Percentiles rank a stretch among this genome's conserved stretches.
These are phyloP conservation scores for Sebastes minor DNA, from an alignment of 2,797 vertebrate species.

Conservation along the genomic window DNA sequence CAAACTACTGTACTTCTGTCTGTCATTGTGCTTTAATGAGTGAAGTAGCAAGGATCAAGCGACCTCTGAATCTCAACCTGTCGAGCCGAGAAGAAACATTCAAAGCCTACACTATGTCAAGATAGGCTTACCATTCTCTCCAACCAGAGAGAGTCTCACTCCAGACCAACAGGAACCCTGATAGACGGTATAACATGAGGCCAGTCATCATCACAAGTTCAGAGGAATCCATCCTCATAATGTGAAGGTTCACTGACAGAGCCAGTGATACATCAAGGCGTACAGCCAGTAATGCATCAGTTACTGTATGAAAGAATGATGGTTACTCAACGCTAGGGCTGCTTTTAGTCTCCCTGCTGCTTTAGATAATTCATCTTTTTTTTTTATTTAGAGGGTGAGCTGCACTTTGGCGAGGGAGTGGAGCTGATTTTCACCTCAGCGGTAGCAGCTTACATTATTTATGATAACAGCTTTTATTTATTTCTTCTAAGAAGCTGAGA, in stretches of 20 bases:
- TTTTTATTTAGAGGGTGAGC: conserved; percentile 15
- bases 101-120: background rate
- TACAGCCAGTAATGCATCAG: conserved; percentile 7
- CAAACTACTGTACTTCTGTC: background rate
- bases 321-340: conserved; percentile 17
- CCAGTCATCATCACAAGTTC: background rate
- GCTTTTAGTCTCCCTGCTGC: background rate
- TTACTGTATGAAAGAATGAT: conserved; percentile 27
- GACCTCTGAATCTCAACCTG: background rate
- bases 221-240: conserved; percentile 11
- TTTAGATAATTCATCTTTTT: conserved; percentile 11
- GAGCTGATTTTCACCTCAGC: background rate
- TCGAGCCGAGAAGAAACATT: background rate
- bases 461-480: conserved; percentile 39
- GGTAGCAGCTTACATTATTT: conserved; percentile 40
- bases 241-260: conserved; percentile 1
- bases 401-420: conserved; percentile 10
- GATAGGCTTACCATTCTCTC: background rate
- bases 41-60: background rate
- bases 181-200: background rate
- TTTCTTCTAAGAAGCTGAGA: conserved; percentile 32
- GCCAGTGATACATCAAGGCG: background rate
- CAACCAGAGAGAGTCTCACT: background rate
- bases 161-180: background rate
- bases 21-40: background rate